Percentiles rank a stretch among this genome's conserved stretches.
These are phyloP conservation scores for Sarcophaga variegata DNA, from an alignment of 2,888 invertebrate species.

Conservation along the genomic window DNA sequence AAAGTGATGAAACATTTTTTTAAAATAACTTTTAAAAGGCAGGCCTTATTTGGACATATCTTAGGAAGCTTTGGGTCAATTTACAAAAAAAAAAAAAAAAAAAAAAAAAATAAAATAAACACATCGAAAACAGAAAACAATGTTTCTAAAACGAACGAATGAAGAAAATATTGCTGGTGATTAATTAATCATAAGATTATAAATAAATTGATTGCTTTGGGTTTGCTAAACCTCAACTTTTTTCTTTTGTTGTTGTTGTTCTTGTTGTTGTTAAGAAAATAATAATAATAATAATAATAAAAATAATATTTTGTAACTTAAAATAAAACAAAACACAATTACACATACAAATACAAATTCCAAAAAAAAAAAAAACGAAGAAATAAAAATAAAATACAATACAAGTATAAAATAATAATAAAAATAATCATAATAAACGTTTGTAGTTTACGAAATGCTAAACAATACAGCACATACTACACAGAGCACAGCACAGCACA, in stretches of 20 bases:
- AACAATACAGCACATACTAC: neutral
- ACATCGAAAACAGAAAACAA: slow-evolving; percentile 14
- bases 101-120: no score
- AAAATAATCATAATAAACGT: slow-evolving; percentile 23
- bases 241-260: slow-evolving; percentile 23
- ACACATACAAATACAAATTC: no score
- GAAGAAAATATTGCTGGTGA: slow-evolving; percentile 41
- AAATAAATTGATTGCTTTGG: slow-evolving; percentile 31
- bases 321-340: neutral
- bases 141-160: slow-evolving; percentile 7
- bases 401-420: slow-evolving; percentile 54
- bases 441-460: slow-evolving; percentile 47
- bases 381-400: slow-evolving; percentile 46
- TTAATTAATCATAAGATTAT: slow-evolving; percentile 31
- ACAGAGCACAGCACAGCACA: neutral
- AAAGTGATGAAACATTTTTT: no score
- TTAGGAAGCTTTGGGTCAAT: no score
- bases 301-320: slow-evolving; percentile 56
- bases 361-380: slow-evolving; percentile 57
- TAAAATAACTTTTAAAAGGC: no score
- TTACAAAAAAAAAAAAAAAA: no score
- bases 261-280: no score
- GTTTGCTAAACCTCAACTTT: slow-evolving; percentile 45
- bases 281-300: slow-evolving; percentile 53
- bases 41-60: no score